A percentile compares a stretch with the other conserved stretches of the same genome.
Conservation (phyloP, 2,113 vertebrate genomes). For the Caracal caracal region DNA sequence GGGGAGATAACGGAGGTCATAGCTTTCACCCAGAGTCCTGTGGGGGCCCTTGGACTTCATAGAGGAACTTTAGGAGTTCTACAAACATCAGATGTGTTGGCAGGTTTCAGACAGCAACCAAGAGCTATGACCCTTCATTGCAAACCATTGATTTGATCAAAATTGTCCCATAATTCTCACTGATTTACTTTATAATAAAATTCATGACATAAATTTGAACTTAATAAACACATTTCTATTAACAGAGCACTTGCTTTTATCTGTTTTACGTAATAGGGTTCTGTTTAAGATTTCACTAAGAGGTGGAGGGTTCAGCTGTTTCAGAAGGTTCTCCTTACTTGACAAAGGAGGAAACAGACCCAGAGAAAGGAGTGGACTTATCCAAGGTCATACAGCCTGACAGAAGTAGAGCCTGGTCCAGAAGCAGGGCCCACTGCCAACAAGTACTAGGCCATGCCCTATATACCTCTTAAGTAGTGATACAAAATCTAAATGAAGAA, state of each 20-base stretch:
- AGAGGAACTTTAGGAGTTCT: background rate
- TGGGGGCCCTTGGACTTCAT: background rate
- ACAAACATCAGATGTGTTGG: background rate
- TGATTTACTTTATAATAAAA: conserved; percentile 11
- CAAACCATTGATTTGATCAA: conserved; percentile 41
- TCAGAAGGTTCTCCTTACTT: background rate
- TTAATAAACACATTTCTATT: background rate
- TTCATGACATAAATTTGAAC: conserved; percentile 42
- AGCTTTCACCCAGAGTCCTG: background rate
- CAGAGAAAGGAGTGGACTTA: conserved; percentile 35
- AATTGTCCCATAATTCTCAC: background rate
- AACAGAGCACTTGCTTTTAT: conserved; percentile 25
- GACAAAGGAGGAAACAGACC: conserved; percentile 23
- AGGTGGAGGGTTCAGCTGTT: background rate
- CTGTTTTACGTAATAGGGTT: conserved; percentile 7
- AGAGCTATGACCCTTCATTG: background rate
- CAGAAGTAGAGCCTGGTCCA: background rate
- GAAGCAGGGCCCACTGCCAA: background rate
- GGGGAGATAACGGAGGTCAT: background rate
- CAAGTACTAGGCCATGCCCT: background rate
- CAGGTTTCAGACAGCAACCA: conserved; percentile 34
- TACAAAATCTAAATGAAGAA: background rate
- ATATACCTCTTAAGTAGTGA: background rate
- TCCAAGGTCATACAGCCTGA: background rate
- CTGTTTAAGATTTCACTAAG: conserved; percentile 8